Evolutionary conservation across 1,140 invertebrate genomes (phyloP).

Genomic region (Sycobia sp.): DNA sequence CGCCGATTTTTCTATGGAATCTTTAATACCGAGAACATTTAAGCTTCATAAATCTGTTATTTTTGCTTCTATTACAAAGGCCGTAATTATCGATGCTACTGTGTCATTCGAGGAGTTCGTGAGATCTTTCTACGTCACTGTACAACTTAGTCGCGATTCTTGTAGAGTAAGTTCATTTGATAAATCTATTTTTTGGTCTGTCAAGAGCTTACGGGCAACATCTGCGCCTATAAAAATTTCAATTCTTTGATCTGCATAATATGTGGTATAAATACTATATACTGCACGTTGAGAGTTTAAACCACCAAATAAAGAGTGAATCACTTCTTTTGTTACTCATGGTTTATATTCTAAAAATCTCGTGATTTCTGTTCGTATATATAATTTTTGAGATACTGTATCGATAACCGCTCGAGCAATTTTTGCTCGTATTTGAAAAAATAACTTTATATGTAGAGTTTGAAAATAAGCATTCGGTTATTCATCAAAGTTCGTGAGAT

Average conservation of each 20-base stretch:
- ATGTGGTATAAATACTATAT: conserved; percentile 33
- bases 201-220: conserved; percentile 46
- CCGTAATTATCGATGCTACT: neutral
- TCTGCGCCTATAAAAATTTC: conserved; percentile 45
- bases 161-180: conserved; percentile 36
- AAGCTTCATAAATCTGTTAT: conserved; percentile 50
- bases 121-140: neutral
- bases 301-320: conserved; percentile 33
- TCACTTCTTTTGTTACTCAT: conserved; percentile 3
- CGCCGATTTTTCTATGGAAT: conserved; percentile 43
- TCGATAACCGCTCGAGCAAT: conserved; percentile 35
- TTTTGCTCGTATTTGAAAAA: conserved; percentile 26
- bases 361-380: conserved; percentile 35
- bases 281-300: conserved; percentile 4
- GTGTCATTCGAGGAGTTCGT: neutral
- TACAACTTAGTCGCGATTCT: conserved; percentile 41
- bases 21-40: conserved; percentile 51
- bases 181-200: conserved; percentile 35
- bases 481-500: conserved; percentile 27
- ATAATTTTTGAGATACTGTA: conserved; percentile 34
- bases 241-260: conserved; percentile 18
- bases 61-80: conserved; percentile 32
- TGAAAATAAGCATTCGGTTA: conserved; percentile 36
- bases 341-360: conserved; percentile 30
- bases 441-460: conserved; percentile 32